These are phyloP conservation scores for Grallaria varia DNA, from an alignment of 2,113 vertebrate species.

Conservation along the genomic window DNA sequence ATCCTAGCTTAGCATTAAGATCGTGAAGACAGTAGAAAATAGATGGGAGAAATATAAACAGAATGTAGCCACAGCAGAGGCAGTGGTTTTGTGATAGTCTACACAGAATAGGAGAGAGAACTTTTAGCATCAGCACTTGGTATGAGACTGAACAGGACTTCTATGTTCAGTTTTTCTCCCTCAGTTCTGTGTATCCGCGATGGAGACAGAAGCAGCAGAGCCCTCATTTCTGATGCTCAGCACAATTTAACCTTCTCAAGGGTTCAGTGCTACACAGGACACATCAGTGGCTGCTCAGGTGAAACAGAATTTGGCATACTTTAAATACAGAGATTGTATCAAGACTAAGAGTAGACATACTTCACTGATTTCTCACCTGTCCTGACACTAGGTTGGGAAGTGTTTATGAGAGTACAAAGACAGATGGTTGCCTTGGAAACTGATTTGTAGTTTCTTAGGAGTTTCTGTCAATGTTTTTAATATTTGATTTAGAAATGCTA, in stretches of 20 bases:
- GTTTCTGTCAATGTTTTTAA: not conserved
- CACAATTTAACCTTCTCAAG: not conserved
- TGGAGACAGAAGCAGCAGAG: not conserved
- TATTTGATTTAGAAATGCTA: not conserved
- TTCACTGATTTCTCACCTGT: not conserved
- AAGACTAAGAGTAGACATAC: not conserved
- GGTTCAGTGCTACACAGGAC: not conserved
- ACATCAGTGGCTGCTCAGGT: not conserved
- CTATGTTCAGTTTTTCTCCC: not conserved
- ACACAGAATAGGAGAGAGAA: not conserved
- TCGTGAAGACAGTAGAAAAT: not conserved
- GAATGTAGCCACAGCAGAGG: not conserved
- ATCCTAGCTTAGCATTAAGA: not conserved
- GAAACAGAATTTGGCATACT: not conserved
- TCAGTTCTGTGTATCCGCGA: not conserved
- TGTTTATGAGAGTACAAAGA: not conserved
- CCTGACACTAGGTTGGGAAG: not conserved
- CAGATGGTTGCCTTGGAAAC: not conserved
- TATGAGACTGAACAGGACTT: not conserved
- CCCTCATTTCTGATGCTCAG: not conserved
- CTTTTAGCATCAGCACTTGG: not conserved
- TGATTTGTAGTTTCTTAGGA: not conserved
- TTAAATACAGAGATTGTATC: not conserved
- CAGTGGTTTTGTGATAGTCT: not conserved
- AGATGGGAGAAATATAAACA: not conserved